These are phyloP conservation scores for Dasypogon diadema DNA, from an alignment of 2,888 invertebrate species.

Conservation along the genomic window DNA sequence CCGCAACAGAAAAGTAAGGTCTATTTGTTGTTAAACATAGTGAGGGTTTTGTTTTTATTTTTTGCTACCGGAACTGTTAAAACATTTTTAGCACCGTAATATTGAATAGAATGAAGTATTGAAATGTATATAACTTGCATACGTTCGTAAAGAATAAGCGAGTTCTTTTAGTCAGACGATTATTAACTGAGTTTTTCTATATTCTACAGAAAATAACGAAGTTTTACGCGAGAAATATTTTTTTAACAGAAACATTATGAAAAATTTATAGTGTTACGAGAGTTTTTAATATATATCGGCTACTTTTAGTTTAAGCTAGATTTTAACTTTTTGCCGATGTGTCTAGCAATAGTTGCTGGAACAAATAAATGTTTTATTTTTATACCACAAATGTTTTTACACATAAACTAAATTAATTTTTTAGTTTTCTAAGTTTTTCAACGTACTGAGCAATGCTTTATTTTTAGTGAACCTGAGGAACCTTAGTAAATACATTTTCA, in stretches of 20 bases:
- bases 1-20: conserved; percentile 1
- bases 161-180: neutral
- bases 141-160: conserved; percentile 1
- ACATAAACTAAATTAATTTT: neutral
- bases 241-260: conserved; percentile 29
- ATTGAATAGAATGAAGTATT: conserved; percentile 11
- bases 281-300: conserved; percentile 28
- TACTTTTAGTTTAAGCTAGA: conserved; percentile 27
- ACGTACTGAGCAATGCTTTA: conserved; percentile 12
- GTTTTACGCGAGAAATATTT: conserved; percentile 40
- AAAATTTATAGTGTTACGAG: conserved; percentile 27
- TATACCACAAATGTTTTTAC: conserved; percentile 9
- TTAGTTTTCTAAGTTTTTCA: conserved; percentile 4
- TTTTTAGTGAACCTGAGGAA: neutral
- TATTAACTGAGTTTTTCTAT: conserved; percentile 27
- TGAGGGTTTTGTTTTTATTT: conserved; percentile 37
- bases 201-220: conserved; percentile 26
- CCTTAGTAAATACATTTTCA: neutral
- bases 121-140: neutral
- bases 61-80: conserved; percentile 29
- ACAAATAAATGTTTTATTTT: conserved; percentile 36
- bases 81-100: conserved; percentile 12
- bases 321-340: conserved; percentile 36
- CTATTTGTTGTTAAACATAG: conserved; percentile 37
- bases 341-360: conserved; percentile 21